Base-by-base conservation (phyloP, 2,797 vertebrate species). In the Anniella stebbinsi region DNA sequence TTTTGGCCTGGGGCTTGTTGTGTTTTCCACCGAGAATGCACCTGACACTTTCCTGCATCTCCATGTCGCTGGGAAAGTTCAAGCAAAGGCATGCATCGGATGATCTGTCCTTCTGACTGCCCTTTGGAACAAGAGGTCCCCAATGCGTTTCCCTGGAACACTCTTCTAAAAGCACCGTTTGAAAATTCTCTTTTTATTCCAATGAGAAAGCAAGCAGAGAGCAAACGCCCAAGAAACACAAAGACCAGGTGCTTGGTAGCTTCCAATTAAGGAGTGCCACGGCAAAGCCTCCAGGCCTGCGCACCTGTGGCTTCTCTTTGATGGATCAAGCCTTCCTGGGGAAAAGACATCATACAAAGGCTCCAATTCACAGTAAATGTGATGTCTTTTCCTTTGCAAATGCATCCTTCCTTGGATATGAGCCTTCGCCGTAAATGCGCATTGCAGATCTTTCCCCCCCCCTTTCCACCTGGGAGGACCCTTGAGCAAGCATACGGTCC, bases 281-380 rank as follows among this genome's bases (percentile, higher is more conserved):
- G 0, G 30, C 10, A 18, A 30, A 67, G 23, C 0, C 70, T 0
- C 10, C 36, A 2, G 89, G 51, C 60, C 38, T 17, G 23, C 10
- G 36, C 2, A 13, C 4, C 15, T 17, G 6, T 0, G 23, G 89
- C 90, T 84, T 0, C 13, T 85, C 91, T 88, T 87, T 87, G 48
- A 87, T 84, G 89, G 36, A 91, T 69, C 1, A 0, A 76, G 2
- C 60, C 30, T 87, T n/a, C 0, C 88, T 94, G 21, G 75, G 83
- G 89, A 93, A 94, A 94, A 94, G 94, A 93, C 92, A 81, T 88
- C 90, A 72, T 87, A 85, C 10, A 70, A 51, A 86, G 92, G 93
- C 60, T 89, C 89, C 91, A 89, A 91, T 97, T 97, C 97, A 97
- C 96, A 96, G 96, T 95, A 88, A 95, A 92, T 87, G 94, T 89